Evolutionary conservation across 1,140 invertebrate genomes (phyloP).

Genomic region (Scaptomyza graminum): DNA sequence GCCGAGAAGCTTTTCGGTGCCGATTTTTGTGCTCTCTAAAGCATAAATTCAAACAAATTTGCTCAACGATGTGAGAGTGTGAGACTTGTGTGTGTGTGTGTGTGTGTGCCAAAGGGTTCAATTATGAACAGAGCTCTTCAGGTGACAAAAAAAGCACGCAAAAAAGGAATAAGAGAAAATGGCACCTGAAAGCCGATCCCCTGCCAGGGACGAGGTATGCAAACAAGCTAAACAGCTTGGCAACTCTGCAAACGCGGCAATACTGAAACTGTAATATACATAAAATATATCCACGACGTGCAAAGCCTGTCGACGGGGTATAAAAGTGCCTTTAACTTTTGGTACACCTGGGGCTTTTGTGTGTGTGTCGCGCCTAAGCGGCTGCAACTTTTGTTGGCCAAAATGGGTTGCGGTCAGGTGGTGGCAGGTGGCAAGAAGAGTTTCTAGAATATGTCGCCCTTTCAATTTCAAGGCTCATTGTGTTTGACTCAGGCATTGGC

Average conservation of each 20-base stretch:
- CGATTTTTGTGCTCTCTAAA: slow-evolving; percentile 20
- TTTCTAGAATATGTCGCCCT: slow-evolving; percentile 4
- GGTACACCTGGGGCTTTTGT: slow-evolving; percentile 7
- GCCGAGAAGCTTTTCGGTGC: slow-evolving; percentile 26
- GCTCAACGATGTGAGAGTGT: slow-evolving; percentile 42
- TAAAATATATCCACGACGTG: slow-evolving; percentile 38
- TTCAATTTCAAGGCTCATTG: slow-evolving; percentile 78
- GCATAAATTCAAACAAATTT: slow-evolving; percentile 75
- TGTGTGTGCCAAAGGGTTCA: slow-evolving; percentile 66
- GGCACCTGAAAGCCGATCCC: slow-evolving; percentile 56
- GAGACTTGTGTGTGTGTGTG: slow-evolving; percentile 48
- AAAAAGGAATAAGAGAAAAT: slow-evolving; percentile 1
- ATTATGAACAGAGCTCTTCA: slow-evolving; percentile 61
- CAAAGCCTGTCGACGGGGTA: slow-evolving; percentile 45
- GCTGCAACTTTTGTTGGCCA: slow-evolving; percentile 43
- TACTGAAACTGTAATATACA: slow-evolving; percentile 29
- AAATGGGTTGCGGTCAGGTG: slow-evolving; percentile 28
- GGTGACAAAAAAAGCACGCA: slow-evolving; percentile 45
- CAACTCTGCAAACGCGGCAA: slow-evolving; percentile 17
- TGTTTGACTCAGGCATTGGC: slow-evolving; percentile 47
- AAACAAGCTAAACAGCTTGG: slow-evolving; percentile 19
- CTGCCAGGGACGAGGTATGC: slow-evolving; percentile 24
- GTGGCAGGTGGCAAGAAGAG: not conserved
- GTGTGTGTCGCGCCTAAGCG: slow-evolving; percentile 52
- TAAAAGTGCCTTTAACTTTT: slow-evolving; percentile 53